A percentile compares a stretch with the other conserved stretches of the same genome.
phyloP scores from a whole-genome alignment of 2,797 vertebrate species.

The Sebastes itinus region DNA sequence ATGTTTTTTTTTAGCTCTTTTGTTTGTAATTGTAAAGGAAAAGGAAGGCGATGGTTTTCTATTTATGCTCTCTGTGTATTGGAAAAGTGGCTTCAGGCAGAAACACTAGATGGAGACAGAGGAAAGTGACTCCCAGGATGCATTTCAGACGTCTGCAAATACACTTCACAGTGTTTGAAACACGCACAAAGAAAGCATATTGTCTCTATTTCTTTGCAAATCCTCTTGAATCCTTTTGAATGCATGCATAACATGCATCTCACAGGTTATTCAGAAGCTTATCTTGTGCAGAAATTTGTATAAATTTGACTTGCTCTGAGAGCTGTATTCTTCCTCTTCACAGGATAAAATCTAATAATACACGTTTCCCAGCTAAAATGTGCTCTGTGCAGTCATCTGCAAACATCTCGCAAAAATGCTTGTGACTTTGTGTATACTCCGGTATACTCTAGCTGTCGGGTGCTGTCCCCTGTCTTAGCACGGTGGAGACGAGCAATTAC shows the following conservation, averaged over 20 bases:
- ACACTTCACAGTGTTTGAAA: conserved; percentile 6
- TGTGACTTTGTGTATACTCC: conserved; percentile 64
- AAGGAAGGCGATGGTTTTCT: conserved; percentile 44
- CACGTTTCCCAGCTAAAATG: conserved; percentile 62
- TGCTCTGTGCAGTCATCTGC: conserved; percentile 58
- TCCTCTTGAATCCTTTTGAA: neutral
- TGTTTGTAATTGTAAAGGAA: conserved; percentile 50
- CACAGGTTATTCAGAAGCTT: neutral
- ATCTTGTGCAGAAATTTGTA: conserved; percentile 14
- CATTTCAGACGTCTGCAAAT: conserved; percentile 5
- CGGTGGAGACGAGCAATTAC: conserved; percentile 60
- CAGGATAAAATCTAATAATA: conserved; percentile 59
- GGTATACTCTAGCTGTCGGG: conserved; percentile 61
- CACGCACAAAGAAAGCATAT: neutral
- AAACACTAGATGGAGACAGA: conserved; percentile 83
- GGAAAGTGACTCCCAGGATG: conserved; percentile 55
- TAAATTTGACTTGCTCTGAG: conserved; percentile 22
- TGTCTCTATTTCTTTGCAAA: neutral
- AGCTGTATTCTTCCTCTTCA: conserved; percentile 31
- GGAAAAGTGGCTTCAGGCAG: conserved; percentile 34
- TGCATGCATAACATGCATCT: neutral
- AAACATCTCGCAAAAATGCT: conserved; percentile 59
- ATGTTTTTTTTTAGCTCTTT: conserved; percentile 41
- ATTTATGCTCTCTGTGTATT: conserved; percentile 46
- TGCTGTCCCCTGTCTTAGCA: conserved; percentile 56